These are phyloP conservation scores for Prochilodus magdalenae DNA, from an alignment of 2,113 vertebrate species.

Conservation along the genomic window DNA sequence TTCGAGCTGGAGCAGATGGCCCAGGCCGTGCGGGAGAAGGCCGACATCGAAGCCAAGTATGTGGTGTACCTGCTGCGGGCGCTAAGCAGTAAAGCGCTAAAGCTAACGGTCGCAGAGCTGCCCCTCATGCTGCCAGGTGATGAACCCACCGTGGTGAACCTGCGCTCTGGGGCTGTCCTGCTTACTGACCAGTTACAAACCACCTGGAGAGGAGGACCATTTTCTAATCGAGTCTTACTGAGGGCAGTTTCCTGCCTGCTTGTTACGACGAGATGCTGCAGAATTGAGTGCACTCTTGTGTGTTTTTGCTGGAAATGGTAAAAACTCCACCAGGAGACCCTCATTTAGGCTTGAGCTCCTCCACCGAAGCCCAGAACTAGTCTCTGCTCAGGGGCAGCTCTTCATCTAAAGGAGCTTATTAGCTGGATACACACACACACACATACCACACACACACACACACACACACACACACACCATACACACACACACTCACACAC, in stretches of 20 bases:
- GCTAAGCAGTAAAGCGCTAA: not conserved
- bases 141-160: constrained; percentile 1
- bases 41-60: constrained; percentile 98
- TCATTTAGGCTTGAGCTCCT: constrained; percentile 27
- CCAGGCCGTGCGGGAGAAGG: constrained; percentile 94
- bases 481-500: no score
- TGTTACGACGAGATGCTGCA: not conserved
- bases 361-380: constrained; percentile 3
- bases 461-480: no score
- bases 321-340: not conserved
- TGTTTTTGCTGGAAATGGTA: not conserved
- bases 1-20: constrained; percentile 98
- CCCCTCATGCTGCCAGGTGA: not conserved
- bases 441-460: no score
- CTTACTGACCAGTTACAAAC: constrained; percentile 18
- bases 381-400: not conserved
- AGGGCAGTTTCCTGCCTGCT: constrained; percentile 5
- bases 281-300: constrained; percentile 6
- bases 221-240: not conserved
- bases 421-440: not conserved
- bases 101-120: not conserved
- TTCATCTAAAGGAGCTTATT: constrained; percentile 27
- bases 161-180: not conserved
- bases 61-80: constrained; percentile 63
- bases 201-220: not conserved